A percentile compares a stretch with the other conserved stretches of the same genome.
Evolutionary conservation across 2,113 vertebrate species (phyloP).

Genomic region (Lampris megalopsis): DNA sequence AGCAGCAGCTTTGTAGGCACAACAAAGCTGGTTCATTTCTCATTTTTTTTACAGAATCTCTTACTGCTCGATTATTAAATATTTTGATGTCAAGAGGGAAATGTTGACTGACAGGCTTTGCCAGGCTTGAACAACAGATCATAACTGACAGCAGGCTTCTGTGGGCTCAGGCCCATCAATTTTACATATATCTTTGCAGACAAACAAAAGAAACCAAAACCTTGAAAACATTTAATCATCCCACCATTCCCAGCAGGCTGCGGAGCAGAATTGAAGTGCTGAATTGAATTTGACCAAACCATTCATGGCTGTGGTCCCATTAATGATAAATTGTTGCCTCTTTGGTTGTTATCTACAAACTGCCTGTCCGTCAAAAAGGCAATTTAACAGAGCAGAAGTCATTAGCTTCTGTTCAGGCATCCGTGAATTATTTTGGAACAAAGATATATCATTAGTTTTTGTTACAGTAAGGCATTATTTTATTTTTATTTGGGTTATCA

Average conservation of each 20-base stretch:
- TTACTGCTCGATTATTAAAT: constrained; percentile 70
- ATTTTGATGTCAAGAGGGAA: constrained; percentile 71
- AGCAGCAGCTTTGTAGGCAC: constrained; percentile 55
- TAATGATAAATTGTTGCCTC: constrained; percentile 23
- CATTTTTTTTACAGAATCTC: constrained; percentile 54
- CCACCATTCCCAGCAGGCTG: constrained; percentile 43
- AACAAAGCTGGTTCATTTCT: constrained; percentile 26
- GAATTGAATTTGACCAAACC: constrained; percentile 49
- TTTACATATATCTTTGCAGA: constrained; percentile 32
- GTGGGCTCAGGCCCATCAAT: constrained; percentile 37
- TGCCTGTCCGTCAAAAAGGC: constrained; percentile 21
- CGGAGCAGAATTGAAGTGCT: constrained; percentile 51
- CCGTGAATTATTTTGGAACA: not conserved
- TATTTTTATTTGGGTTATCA: too few relatives aligned
- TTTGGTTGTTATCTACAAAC: constrained; percentile 39
- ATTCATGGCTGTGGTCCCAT: constrained; percentile 22
- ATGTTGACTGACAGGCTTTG: constrained; percentile 75
- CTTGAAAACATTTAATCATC: constrained; percentile 74
- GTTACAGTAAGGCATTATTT: not conserved
- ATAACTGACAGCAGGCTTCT: constrained; percentile 64
- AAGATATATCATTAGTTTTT: not conserved
- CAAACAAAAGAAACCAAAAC: constrained; percentile 42
- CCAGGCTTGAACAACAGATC: constrained; percentile 54
- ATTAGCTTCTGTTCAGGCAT: constrained; percentile 15
- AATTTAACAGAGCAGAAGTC: constrained; percentile 38